Conservation (phyloP, 2,888 invertebrate species). For the Chaitophorus viminalis region DNA sequence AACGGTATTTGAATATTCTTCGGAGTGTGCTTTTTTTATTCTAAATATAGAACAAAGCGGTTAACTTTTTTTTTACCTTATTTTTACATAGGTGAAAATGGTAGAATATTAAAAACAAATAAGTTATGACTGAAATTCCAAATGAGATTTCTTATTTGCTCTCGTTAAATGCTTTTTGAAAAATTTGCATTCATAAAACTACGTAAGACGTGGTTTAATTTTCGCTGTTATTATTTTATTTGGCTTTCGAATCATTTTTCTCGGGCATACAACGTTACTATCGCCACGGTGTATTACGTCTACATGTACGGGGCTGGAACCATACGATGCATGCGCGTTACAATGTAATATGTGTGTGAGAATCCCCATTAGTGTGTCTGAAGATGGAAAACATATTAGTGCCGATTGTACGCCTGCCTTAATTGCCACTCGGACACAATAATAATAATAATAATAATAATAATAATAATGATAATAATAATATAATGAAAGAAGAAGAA, state of each 20-base stretch:
- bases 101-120: no score
- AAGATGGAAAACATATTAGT: conserved; percentile 34
- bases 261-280: not conserved
- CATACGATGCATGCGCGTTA: not conserved
- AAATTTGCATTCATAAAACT: no score
- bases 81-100: no score
- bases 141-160: no score
- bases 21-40: not conserved
- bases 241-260: not conserved
- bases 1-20: not conserved
- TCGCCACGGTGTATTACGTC: not conserved
- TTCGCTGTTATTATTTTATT: not conserved
- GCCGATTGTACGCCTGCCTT: not conserved
- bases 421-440: not conserved
- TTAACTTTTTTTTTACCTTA: no score
- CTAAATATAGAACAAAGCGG: not conserved
- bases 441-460: not conserved
- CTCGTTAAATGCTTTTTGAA: no score
- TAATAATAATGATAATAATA: no score
- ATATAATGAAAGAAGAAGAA: not conserved
- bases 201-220: not conserved
- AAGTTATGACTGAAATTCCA: no score
- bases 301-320: no score
- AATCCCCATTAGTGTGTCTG: conserved; percentile 26
- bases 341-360: not conserved